phyloP scores from a whole-genome alignment of 2,797 vertebrate genomes.

The Sebastes matsubarae region DNA sequence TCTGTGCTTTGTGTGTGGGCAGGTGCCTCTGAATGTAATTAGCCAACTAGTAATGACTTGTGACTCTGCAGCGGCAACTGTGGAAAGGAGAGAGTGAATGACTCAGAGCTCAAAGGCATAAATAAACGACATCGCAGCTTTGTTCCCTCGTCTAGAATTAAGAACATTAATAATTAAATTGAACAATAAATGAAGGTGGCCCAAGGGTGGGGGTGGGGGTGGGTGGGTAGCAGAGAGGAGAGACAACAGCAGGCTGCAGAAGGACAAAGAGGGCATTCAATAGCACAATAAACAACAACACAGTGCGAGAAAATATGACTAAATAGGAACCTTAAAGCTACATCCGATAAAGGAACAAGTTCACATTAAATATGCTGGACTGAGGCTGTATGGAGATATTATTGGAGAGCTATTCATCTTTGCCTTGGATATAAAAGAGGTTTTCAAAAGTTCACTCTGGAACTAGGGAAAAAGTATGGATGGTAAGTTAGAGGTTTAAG shows the following conservation, averaged over 20 bases:
- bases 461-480: not conserved
- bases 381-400: not conserved
- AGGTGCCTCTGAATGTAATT: conserved; percentile 64
- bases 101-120: conserved; percentile 59
- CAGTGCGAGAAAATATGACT: not conserved
- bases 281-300: not conserved
- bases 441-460: conserved; percentile 18
- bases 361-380: conserved; percentile 18
- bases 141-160: conserved; percentile 64
- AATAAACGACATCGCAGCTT: conserved; percentile 55
- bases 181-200: conserved; percentile 61
- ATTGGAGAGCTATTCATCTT: not conserved
- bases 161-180: conserved; percentile 74
- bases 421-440: conserved; percentile 12
- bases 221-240: not conserved
- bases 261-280: conserved; percentile 50
- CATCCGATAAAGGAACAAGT: conserved; percentile 13
- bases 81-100: conserved; percentile 16
- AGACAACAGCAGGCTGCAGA: conserved; percentile 25
- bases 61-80: conserved; percentile 38
- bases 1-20: conserved; percentile 56
- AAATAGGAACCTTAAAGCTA: conserved; percentile 16
- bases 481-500: conserved; percentile 4
- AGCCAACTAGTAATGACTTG: conserved; percentile 59
- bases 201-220: not conserved